Conservation (phyloP, 1,140 invertebrate genomes). For the Nymphalis io region DNA sequence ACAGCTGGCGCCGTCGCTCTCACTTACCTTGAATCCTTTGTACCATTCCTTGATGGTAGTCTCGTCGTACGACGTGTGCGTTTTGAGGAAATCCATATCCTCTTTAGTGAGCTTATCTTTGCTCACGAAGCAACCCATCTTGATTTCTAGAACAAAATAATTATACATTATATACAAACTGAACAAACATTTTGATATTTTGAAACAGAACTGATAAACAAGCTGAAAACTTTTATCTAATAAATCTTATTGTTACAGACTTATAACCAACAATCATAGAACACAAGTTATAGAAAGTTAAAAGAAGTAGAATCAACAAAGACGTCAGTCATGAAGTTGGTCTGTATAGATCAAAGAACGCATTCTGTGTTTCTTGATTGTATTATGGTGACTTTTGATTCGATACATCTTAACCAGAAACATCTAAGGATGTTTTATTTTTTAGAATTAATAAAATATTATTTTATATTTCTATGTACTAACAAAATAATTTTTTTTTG, state of each 20-base stretch:
- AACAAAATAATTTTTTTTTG: too few species aligned
- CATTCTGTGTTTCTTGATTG: background rate
- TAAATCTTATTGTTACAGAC: background rate
- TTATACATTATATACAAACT: background rate
- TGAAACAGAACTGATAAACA: too few species aligned
- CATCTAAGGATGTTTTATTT: too few species aligned
- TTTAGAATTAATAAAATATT: too few species aligned
- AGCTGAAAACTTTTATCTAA: too few species aligned
- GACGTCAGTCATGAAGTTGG: constrained; percentile 3
- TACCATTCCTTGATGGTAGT: constrained; percentile 99
- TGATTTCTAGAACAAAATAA: constrained; percentile 60
- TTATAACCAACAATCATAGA: background rate
- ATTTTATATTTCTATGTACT: too few species aligned
- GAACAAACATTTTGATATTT: too few species aligned
- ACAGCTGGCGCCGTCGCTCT: background rate
- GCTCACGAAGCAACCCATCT: constrained; percentile 96
- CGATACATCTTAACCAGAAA: too few species aligned
- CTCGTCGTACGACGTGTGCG: constrained; percentile 96
- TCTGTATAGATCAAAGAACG: constrained; percentile 1
- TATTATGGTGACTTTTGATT: too few species aligned
- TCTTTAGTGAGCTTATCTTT: constrained; percentile 97
- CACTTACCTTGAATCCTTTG: constrained; percentile 95
- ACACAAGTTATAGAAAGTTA: background rate
- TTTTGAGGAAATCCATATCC: constrained; percentile 98
- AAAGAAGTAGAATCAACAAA: constrained; percentile 8